Evolutionary conservation across 2,888 invertebrate genomes (phyloP).

Genomic region (Tricholauxania praeusta): DNA sequence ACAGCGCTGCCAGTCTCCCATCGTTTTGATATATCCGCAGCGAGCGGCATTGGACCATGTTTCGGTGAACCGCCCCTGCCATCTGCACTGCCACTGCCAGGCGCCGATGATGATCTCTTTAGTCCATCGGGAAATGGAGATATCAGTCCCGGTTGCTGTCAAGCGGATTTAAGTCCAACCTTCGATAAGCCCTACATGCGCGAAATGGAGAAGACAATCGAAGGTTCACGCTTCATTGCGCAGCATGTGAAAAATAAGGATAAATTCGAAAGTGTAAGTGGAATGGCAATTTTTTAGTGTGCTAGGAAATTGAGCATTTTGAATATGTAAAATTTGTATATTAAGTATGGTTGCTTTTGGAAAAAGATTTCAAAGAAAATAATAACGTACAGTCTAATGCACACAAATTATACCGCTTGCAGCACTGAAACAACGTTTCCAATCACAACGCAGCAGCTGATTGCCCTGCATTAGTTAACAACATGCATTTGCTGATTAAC

Average conservation of each 20-base stretch:
- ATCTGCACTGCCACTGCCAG: constrained; percentile 76
- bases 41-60: constrained; percentile 73
- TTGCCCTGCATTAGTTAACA: constrained; percentile 54
- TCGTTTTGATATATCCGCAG: constrained; percentile 76
- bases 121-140: constrained; percentile 75
- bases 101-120: constrained; percentile 86
- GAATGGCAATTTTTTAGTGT: too few relatives aligned
- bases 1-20: constrained; percentile 70
- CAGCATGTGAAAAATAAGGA: constrained; percentile 96
- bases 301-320: too few relatives aligned
- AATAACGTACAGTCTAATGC: too few relatives aligned
- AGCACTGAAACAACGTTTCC: constrained; percentile 1
- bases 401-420: too few relatives aligned
- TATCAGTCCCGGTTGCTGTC: constrained; percentile 70
- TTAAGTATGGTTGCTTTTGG: too few relatives aligned
- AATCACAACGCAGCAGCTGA: constrained; percentile 25
- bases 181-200: constrained; percentile 85
- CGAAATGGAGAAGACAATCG: constrained; percentile 92
- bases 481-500: constrained; percentile 27
- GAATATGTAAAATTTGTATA: too few relatives aligned
- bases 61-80: constrained; percentile 78
- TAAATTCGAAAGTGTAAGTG: constrained; percentile 92
- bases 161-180: constrained; percentile 79
- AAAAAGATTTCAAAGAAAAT: too few relatives aligned
- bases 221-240: constrained; percentile 93